Evolutionary conservation across 2,888 invertebrate species (phyloP).

Genomic region (Glaucopsyche alexis): DNA sequence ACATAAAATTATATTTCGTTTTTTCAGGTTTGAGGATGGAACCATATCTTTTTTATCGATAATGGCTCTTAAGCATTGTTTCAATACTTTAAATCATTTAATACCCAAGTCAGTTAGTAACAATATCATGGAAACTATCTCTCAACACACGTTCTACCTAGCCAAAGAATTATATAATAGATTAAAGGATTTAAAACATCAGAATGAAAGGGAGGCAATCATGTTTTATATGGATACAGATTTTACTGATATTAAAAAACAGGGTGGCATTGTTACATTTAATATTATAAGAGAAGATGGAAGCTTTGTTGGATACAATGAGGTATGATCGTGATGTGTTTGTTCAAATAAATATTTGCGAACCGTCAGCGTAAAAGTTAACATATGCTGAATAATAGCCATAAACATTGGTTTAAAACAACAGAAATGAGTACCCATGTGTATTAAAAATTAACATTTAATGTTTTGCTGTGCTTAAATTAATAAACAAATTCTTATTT

Average conservation of each 20-base stretch:
- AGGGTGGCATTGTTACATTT: slow-evolving; percentile 30
- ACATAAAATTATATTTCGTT: background rate
- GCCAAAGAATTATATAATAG: slow-evolving; percentile 20
- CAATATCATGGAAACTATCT: slow-evolving; percentile 27
- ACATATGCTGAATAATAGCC: no score
- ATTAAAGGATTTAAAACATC: slow-evolving; percentile 22
- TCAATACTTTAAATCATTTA: slow-evolving; percentile 12
- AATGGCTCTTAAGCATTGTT: slow-evolving; percentile 26
- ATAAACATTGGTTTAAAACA: no score
- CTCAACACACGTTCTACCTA: slow-evolving; percentile 23
- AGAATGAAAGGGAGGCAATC: slow-evolving; percentile 19
- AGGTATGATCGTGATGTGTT: slow-evolving; percentile 19
- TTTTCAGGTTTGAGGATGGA: slow-evolving; percentile 30
- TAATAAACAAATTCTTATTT: no score
- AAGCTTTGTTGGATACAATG: slow-evolving; percentile 28
- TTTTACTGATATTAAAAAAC: slow-evolving; percentile 22
- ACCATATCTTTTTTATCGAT: slow-evolving; percentile 27
- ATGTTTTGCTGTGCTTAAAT: no score
- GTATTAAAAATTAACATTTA: no score
- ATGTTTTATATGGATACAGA: slow-evolving; percentile 31
- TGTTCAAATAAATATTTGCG: background rate
- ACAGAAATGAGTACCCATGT: no score
- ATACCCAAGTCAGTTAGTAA: slow-evolving; percentile 27
- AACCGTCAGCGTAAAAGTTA: background rate
- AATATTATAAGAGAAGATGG: slow-evolving; percentile 29